A percentile compares a stretch with the other conserved stretches of the same genome.
Conservation (phyloP, 2,113 vertebrate genomes). For the Daubentonia madagascariensis region DNA sequence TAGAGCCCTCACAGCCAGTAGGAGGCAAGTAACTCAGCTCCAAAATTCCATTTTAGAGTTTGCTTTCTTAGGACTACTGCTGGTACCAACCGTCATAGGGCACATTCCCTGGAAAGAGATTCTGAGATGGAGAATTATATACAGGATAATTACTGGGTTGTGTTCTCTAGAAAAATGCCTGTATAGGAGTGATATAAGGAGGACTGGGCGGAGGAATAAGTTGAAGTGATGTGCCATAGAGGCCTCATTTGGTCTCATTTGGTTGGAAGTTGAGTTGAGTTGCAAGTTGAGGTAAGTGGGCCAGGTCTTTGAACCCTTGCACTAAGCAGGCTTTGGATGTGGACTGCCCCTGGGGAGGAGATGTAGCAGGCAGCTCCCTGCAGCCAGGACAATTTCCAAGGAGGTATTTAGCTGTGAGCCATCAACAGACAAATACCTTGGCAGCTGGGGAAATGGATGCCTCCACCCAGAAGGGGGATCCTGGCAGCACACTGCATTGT, state of each 20-base stretch:
- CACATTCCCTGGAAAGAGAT: neutral
- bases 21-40: neutral
- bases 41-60: neutral
- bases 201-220: neutral
- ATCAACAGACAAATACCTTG: neutral
- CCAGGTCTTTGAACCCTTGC: neutral
- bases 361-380: neutral
- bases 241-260: neutral
- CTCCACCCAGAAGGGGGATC: neutral
- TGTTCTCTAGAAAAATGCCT: neutral
- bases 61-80: neutral
- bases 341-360: neutral
- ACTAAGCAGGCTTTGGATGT: neutral
- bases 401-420: neutral
- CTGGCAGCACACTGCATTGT: neutral
- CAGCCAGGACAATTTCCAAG: neutral
- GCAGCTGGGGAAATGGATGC: neutral
- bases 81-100: neutral
- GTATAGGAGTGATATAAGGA: neutral
- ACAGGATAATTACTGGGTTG: neutral
- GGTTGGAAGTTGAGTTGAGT: too few relatives aligned
- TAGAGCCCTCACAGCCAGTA: neutral
- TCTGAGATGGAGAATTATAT: neutral
- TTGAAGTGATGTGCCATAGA: neutral
- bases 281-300: neutral